Conservation (phyloP, 2,888 invertebrate genomes). For the Pseudolycoriella hygida region DNA sequence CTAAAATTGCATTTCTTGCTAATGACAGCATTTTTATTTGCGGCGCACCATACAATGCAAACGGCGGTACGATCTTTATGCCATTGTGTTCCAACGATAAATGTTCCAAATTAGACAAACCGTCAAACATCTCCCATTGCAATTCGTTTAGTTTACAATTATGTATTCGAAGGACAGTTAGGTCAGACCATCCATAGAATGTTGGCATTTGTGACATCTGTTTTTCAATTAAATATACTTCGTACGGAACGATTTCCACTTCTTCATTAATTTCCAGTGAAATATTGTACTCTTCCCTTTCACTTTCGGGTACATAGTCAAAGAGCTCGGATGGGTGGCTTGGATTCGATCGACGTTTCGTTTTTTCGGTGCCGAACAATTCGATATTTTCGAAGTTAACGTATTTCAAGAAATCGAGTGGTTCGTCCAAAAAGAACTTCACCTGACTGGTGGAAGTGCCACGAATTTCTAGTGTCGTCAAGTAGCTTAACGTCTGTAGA, state of each 20-base stretch:
- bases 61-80: conserved; percentile 44
- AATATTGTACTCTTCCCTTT: conserved; percentile 16
- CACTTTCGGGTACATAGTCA: conserved; percentile 25
- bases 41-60: conserved; percentile 48
- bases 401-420: conserved; percentile 30
- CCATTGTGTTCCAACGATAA: conserved; percentile 45
- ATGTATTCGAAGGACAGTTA: conserved; percentile 40
- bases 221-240: conserved; percentile 37
- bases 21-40: conserved; percentile 44
- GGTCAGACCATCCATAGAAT: conserved; percentile 27
- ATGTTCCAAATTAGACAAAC: conserved; percentile 37
- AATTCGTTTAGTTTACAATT: conserved; percentile 40
- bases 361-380: conserved; percentile 27
- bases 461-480: conserved; percentile 40
- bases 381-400: conserved; percentile 35
- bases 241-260: conserved; percentile 42
- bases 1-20: conserved; percentile 42
- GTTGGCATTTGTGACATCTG: conserved; percentile 28
- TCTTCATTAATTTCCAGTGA: conserved; percentile 22
- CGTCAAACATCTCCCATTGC: conserved; percentile 52
- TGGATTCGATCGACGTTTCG: conserved; percentile 20
- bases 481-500: conserved; percentile 23
- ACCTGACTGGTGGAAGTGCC: conserved; percentile 32
- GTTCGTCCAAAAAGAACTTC: conserved; percentile 31
- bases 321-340: conserved; percentile 24